Conservation (phyloP, 2,888 invertebrate genomes). For the Parnassius glacialis region DNA sequence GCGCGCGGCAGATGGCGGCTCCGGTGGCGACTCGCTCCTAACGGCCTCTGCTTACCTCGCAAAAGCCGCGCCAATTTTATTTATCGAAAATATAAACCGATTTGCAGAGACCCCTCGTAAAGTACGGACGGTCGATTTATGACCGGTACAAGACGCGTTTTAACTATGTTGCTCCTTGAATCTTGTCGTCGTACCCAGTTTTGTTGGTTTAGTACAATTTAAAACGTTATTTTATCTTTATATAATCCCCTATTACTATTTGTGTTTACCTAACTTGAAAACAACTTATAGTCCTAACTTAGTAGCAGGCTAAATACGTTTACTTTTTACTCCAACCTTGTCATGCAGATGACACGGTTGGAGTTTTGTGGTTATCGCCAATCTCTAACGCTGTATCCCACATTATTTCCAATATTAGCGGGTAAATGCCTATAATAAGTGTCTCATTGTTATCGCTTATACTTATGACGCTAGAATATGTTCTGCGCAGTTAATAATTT, state of each 20-base stretch:
- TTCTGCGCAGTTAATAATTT: too few relatives aligned
- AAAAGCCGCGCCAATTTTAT: slow-evolving; percentile 81
- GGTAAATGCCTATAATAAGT: too few relatives aligned
- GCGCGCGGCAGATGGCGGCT: slow-evolving; percentile 56
- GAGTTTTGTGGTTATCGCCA: too few relatives aligned
- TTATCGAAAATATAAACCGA: slow-evolving; percentile 82
- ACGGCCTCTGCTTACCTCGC: slow-evolving; percentile 80
- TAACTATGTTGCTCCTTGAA: slow-evolving; percentile 72
- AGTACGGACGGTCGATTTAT: slow-evolving; percentile 77
- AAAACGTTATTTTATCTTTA: not conserved
- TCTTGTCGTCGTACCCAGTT: slow-evolving; percentile 50
- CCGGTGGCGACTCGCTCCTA: slow-evolving; percentile 71
- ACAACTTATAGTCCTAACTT: too few relatives aligned
- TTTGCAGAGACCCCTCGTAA: slow-evolving; percentile 79
- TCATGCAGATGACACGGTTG: too few relatives aligned
- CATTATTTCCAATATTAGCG: too few relatives aligned
- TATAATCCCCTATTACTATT: not conserved
- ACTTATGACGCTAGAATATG: too few relatives aligned
- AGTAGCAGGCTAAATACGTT: too few relatives aligned
- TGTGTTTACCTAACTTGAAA: not conserved
- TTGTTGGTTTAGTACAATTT: slow-evolving; percentile 25
- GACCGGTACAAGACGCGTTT: slow-evolving; percentile 74
- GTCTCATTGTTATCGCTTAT: too few relatives aligned
- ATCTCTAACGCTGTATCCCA: too few relatives aligned
- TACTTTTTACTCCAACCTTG: too few relatives aligned